Percentiles rank a stretch among this genome's conserved stretches.
Evolutionary conservation across 2,113 vertebrate species (phyloP).

Genomic region (Narcine bancroftii): DNA sequence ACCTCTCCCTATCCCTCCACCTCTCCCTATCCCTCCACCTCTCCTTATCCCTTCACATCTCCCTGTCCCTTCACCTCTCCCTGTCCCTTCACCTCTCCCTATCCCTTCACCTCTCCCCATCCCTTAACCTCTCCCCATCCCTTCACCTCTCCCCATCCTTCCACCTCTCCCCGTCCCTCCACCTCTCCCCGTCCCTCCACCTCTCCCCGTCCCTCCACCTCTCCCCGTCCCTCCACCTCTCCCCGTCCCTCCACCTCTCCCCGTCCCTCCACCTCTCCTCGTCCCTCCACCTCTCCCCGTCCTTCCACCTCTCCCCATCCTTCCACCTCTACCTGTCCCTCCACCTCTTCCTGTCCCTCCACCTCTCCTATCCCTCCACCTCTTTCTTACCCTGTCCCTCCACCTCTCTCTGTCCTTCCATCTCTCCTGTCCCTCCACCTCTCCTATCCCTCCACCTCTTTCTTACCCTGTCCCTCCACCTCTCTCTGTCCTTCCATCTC

Average conservation of each 20-base stretch:
- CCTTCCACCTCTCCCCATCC: not conserved
- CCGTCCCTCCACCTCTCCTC: not conserved
- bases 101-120: too few relatives aligned
- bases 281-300: not conserved
- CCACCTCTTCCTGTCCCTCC: not conserved
- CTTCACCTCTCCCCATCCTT: not conserved
- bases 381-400: not conserved
- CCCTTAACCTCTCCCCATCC: too few relatives aligned
- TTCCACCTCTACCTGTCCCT: not conserved
- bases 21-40: too few relatives aligned
- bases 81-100: too few relatives aligned
- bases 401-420: not conserved
- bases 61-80: too few relatives aligned
- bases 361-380: not conserved
- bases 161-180: not conserved
- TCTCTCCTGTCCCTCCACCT: too few relatives aligned
- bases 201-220: not conserved
- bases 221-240: not conserved
- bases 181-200: not conserved
- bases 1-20: too few relatives aligned
- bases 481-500: too few relatives aligned
- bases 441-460: too few relatives aligned
- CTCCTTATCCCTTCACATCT: too few relatives aligned
- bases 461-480: too few relatives aligned
- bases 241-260: too few relatives aligned